phyloP scores from a whole-genome alignment of 2,888 invertebrate species.

The Leptinotarsa peninsularis region DNA sequence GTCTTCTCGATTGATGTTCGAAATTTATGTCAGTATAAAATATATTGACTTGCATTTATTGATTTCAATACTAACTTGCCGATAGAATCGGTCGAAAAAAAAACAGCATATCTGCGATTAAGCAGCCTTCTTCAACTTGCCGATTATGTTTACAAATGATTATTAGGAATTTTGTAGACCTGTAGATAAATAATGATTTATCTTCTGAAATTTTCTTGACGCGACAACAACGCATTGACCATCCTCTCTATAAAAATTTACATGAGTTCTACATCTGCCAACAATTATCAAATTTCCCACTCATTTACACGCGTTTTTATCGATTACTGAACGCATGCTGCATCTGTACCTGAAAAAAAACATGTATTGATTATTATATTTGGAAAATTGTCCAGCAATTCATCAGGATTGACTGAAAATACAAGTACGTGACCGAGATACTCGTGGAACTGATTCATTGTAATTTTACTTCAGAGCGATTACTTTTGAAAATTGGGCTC shows the following conservation, averaged over 20 bases:
- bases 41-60: too few species aligned
- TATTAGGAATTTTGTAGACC: too few species aligned
- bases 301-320: constrained; percentile 34
- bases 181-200: background rate
- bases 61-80: too few species aligned
- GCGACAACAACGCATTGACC: constrained; percentile 53
- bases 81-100: too few species aligned
- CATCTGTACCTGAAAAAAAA: constrained; percentile 48
- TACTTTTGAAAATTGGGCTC: too few species aligned
- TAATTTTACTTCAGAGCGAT: too few species aligned
- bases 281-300: constrained; percentile 59
- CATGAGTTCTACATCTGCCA: constrained; percentile 64
- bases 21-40: too few species aligned
- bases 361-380: constrained; percentile 33
- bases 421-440: constrained; percentile 65
- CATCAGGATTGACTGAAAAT: constrained; percentile 55
- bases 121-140: too few species aligned
- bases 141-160: too few species aligned
- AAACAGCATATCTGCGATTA: too few species aligned
- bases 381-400: constrained; percentile 30
- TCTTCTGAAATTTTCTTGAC: constrained; percentile 26
- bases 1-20: too few species aligned
- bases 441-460: constrained; percentile 32
- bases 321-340: constrained; percentile 21
- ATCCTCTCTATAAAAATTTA: constrained; percentile 61